Percentiles rank a stretch among this genome's conserved stretches.
Evolutionary conservation across 2,113 vertebrate genomes (phyloP).

Genomic region (Cinclus mexicanus): DNA sequence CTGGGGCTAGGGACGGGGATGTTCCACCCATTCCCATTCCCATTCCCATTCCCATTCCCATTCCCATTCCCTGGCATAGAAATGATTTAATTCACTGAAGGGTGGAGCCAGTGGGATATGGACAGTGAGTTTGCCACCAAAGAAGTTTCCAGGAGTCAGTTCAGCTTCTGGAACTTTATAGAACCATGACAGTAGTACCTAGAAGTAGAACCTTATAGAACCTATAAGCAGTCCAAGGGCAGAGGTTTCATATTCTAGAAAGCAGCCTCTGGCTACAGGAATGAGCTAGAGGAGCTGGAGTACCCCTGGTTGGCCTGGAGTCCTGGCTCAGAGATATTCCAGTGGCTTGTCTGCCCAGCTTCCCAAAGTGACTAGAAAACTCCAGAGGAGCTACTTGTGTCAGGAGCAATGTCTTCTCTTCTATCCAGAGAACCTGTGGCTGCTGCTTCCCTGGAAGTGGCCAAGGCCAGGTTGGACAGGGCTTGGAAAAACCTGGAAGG

Average conservation of each 20-base stretch:
- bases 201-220: background rate
- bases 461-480: background rate
- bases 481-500: background rate
- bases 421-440: background rate
- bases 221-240: background rate
- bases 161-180: background rate
- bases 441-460: background rate
- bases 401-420: background rate
- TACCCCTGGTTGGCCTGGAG: background rate
- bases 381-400: background rate
- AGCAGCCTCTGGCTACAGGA: background rate
- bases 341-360: background rate
- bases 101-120: background rate
- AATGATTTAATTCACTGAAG: background rate
- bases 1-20: fast-evolving
- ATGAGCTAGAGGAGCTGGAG: background rate
- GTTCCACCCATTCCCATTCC: background rate
- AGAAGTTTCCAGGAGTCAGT: background rate
- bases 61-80: background rate
- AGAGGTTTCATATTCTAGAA: background rate
- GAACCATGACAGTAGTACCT: background rate
- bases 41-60: too few species aligned
- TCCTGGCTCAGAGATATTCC: background rate
- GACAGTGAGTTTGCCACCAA: background rate
- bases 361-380: background rate